Percentiles rank a stretch among this genome's conserved stretches.
These are phyloP conservation scores for Tinea trinotella DNA, from an alignment of 2,888 invertebrate species.

Conservation along the genomic window DNA sequence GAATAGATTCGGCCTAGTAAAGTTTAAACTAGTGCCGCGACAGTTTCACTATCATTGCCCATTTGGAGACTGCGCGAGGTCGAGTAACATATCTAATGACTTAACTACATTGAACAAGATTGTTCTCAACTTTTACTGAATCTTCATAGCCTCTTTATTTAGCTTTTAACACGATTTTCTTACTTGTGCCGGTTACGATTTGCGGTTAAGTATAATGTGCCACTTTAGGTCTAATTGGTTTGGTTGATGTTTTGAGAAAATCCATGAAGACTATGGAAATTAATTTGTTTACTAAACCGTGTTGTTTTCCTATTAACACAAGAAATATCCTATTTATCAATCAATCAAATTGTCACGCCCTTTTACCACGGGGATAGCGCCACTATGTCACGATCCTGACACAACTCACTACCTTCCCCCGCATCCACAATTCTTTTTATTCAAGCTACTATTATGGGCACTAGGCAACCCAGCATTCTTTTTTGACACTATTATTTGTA, in stretches of 20 bases:
- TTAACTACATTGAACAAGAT: background rate
- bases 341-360: no score
- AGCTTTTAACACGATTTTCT: background rate
- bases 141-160: background rate
- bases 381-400: no score
- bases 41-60: constrained; percentile 22
- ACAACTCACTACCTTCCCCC: no score
- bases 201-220: background rate
- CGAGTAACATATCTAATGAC: background rate
- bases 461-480: no score
- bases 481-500: no score
- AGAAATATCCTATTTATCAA: no score
- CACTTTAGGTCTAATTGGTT: background rate
- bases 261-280: no score
- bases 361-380: no score
- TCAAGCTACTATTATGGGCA: no score
- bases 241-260: background rate
- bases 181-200: background rate
- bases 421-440: no score
- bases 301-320: no score
- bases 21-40: constrained; percentile 21
- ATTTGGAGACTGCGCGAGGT: background rate
- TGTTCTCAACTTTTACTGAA: constrained; percentile 7
- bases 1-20: background rate
- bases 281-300: no score